These are phyloP conservation scores for Leuctra nigra DNA, from an alignment of 2,888 invertebrate genomes.

Conservation along the genomic window DNA sequence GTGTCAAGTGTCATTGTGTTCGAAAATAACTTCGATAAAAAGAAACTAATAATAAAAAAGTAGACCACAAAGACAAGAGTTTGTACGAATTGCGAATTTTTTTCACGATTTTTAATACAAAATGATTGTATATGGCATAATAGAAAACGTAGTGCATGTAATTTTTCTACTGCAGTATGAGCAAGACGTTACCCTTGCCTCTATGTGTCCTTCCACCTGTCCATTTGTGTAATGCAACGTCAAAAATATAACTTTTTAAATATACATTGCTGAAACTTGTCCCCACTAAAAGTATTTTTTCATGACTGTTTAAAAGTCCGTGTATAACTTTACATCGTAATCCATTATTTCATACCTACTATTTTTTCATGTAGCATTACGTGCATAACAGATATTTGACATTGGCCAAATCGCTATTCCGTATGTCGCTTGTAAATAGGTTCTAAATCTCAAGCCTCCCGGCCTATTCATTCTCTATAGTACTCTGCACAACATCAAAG, in stretches of 20 bases:
- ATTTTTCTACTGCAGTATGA: conserved; percentile 24
- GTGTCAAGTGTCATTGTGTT: conserved; percentile 3
- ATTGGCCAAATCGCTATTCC: no score
- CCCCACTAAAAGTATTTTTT: conserved; percentile 23
- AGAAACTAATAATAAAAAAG: conserved; percentile 2
- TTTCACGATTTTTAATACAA: conserved; percentile 18
- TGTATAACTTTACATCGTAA: conserved; percentile 10
- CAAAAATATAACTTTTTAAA: background rate
- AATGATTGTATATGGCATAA: conserved; percentile 13
- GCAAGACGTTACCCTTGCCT: conserved; percentile 21
- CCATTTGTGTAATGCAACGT: background rate
- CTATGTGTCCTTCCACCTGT: conserved; percentile 8
- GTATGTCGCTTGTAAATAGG: no score
- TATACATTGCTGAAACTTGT: conserved; percentile 10
- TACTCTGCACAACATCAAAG: no score
- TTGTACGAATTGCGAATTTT: conserved; percentile 18
- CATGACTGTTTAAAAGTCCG: conserved; percentile 22
- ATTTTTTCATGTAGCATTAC: background rate
- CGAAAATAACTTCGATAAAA: conserved; percentile 1
- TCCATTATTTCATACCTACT: background rate
- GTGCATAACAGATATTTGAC: no score
- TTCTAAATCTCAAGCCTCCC: no score
- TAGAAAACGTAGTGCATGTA: conserved; percentile 23
- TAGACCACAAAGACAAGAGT: conserved; percentile 14
- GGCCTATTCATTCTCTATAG: no score